phyloP scores from a whole-genome alignment of 2,797 vertebrate genomes.

The Poeciliopsis presidionis region DNA sequence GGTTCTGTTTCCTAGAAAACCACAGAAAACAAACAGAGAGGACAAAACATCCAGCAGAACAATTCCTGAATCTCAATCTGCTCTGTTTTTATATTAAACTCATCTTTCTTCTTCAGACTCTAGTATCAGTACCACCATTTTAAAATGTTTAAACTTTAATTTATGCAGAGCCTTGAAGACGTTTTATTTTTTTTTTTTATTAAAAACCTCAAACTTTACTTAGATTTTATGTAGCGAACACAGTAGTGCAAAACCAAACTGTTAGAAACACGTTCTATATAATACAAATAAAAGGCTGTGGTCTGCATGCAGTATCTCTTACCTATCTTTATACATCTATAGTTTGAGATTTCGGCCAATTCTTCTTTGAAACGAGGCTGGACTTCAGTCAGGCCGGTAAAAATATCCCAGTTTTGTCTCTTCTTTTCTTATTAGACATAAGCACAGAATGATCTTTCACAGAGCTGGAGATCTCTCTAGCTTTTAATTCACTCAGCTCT shows the following conservation, averaged over 20 bases:
- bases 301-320: neutral
- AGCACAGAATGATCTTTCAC: neutral
- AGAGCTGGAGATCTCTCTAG: neutral
- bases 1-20: neutral
- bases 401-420: neutral
- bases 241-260: neutral
- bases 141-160: neutral
- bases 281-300: neutral
- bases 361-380: too few relatives aligned
- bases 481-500: neutral
- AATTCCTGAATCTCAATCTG: neutral
- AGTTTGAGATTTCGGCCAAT: neutral
- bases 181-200: neutral
- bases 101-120: neutral
- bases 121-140: neutral
- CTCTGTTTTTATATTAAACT: neutral
- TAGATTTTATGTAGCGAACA: neutral
- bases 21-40: slow-evolving; percentile 1
- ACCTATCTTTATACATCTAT: neutral
- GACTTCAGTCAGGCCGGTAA: too few relatives aligned
- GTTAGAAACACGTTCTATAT: neutral
- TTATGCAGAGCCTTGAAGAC: neutral
- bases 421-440: neutral
- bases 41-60: neutral
- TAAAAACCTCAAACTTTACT: neutral